Conservation (phyloP, 92 coral and sea anemone species). For the Metridium senile region DNA sequence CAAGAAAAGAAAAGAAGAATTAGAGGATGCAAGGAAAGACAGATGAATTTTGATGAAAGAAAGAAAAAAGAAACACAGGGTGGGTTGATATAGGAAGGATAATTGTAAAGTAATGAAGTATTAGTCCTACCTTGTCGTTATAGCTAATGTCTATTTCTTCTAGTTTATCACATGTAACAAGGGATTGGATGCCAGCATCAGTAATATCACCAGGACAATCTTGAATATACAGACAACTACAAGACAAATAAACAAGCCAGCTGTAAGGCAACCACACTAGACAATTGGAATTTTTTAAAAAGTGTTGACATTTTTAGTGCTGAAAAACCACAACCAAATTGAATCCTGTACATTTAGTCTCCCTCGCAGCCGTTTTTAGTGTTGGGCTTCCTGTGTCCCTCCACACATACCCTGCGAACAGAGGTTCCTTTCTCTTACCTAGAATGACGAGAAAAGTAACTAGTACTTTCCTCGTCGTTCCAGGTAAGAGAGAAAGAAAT, state of each 20-base stretch:
- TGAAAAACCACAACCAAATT: too few relatives aligned
- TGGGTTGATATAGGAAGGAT: neutral
- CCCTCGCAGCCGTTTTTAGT: too few relatives aligned
- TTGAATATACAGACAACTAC: conserved; percentile 72
- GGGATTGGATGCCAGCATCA: conserved; percentile 81
- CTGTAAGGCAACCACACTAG: too few relatives aligned
- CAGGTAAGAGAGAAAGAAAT: too few relatives aligned
- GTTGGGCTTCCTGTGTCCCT: too few relatives aligned
- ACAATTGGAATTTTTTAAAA: too few relatives aligned
- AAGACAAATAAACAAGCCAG: conserved; percentile 3
- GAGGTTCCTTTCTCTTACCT: too few relatives aligned
- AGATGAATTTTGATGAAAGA: neutral
- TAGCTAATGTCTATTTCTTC: conserved; percentile 68
- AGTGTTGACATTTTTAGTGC: too few relatives aligned
- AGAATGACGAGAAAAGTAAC: too few relatives aligned
- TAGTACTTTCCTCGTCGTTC: too few relatives aligned
- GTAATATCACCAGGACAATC: conserved; percentile 76
- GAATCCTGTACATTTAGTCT: too few relatives aligned
- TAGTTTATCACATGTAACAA: conserved; percentile 78
- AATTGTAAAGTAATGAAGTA: neutral
- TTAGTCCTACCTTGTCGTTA: conserved; percentile 61
- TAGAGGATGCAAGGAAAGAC: neutral
- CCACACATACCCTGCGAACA: too few relatives aligned
- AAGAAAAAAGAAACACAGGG: neutral
- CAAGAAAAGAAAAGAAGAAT: neutral